Evolutionary conservation across 2,797 vertebrate species (phyloP), one percentile per base, ranked within the genome.

Genomic region (Odontamblyopus rebecca): DNA sequence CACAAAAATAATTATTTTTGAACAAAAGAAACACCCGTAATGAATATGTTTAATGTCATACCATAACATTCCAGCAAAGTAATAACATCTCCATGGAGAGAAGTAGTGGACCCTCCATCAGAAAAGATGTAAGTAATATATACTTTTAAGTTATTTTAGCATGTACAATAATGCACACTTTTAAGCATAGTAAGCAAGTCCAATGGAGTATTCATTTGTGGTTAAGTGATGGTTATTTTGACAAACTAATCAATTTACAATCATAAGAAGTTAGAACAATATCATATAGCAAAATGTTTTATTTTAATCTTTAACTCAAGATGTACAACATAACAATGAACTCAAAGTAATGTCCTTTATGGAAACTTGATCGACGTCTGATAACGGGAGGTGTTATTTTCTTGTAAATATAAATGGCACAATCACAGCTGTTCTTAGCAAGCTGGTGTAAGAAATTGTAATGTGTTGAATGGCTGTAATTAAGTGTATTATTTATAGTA

Each of bases 401-500:
- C 64, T 6, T 72, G 53, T 30, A 54, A 68, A 74, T 61, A 61
- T 59, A 68, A 74, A 80, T 48, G 77, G 81, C 88, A 93, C 93
- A 93, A 92, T 94, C 91, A 63, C 61, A 75, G 67, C 77, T 68
- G 48, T 32, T 48, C 13, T 48, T 66, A 60, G 69, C 68, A 67
- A 80, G 81, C 78, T 79, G 81, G 75, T 68, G 76, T 62, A 13
- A 81, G 76, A 82, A 65, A 64, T 30, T 91, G 88, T 92, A 89
- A 82, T 92, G 86, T 84, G 64, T 89, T 87, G 85, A 87, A 89
- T 91, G 88, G 88, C 85, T 94, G 91, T 93, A 90, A 91, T 90
- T 93, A 88, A 89, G 91, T 82, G 83, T 92, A 89, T 91, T 93
- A 94, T 94, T 93, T 93, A 93, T 91, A 90, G 86, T 94, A 93